Evolutionary conservation across 2,888 invertebrate genomes (phyloP).

Genomic region (Xylophagus ater): DNA sequence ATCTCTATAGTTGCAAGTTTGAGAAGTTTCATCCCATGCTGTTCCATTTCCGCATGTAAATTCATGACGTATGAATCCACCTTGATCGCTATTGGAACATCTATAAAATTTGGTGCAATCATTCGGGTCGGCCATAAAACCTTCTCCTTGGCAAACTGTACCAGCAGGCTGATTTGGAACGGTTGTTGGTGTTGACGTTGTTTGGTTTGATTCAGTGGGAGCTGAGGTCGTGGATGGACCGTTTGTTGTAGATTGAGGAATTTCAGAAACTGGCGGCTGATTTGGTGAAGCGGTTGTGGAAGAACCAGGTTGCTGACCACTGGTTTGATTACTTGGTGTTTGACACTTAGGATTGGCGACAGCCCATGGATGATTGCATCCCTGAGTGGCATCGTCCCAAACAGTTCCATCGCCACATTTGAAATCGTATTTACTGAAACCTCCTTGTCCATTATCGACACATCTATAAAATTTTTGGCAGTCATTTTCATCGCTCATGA

Average conservation of each 20-base stretch:
- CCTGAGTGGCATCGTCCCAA: slow-evolving; percentile 46
- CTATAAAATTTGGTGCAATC: slow-evolving; percentile 50
- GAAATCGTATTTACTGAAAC: slow-evolving; percentile 41
- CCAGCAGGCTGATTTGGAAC: slow-evolving; percentile 29
- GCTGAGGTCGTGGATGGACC: slow-evolving; percentile 14
- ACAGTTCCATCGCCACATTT: slow-evolving; percentile 46
- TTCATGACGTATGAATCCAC: slow-evolving; percentile 44
- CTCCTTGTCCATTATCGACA: slow-evolving; percentile 37
- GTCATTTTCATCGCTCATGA: slow-evolving; percentile 38
- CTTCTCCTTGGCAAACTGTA: slow-evolving; percentile 44
- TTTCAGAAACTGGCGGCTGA: slow-evolving; percentile 1
- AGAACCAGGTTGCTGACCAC: background rate
- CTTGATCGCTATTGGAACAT: slow-evolving; percentile 44
- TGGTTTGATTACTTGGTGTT: slow-evolving; percentile 4
- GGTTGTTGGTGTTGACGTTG: slow-evolving; percentile 9
- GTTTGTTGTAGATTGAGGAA: background rate
- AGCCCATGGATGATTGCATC: slow-evolving; percentile 39
- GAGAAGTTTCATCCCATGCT: slow-evolving; percentile 54
- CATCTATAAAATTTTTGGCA: slow-evolving; percentile 51
- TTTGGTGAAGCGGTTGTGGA: slow-evolving; percentile 6
- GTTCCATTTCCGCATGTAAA: slow-evolving; percentile 56
- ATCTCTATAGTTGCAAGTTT: slow-evolving; percentile 47
- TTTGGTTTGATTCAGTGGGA: slow-evolving; percentile 17
- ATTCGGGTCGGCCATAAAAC: slow-evolving; percentile 50
- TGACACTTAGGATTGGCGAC: slow-evolving; percentile 27